phyloP scores from a whole-genome alignment of 2,888 invertebrate species.

The Epistrophe eligans region DNA sequence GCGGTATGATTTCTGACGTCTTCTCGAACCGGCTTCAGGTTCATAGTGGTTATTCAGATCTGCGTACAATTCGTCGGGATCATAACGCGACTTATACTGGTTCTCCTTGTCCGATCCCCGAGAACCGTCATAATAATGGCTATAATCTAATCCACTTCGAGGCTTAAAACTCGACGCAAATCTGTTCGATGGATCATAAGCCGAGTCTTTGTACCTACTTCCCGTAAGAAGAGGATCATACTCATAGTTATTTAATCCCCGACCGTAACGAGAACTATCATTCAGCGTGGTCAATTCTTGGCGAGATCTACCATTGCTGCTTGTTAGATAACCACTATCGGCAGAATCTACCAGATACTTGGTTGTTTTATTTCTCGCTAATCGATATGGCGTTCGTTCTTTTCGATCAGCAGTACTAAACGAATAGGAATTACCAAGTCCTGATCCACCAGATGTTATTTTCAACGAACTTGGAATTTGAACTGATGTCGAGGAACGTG shows the following conservation, averaged over 20 bases:
- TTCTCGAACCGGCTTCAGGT: constrained; percentile 47
- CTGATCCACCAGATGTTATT: constrained; percentile 83
- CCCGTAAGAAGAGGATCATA: constrained; percentile 75
- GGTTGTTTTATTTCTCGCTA: constrained; percentile 80
- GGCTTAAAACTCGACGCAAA: constrained; percentile 78
- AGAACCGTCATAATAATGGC: constrained; percentile 79
- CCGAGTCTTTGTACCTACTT: constrained; percentile 80
- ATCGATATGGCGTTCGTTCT: constrained; percentile 83
- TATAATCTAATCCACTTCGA: constrained; percentile 77
- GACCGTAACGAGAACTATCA: constrained; percentile 79
- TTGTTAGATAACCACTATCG: constrained; percentile 82
- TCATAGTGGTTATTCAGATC: constrained; percentile 78
- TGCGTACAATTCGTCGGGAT: constrained; percentile 78
- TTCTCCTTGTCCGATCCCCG: constrained; percentile 78
- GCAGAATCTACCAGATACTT: constrained; percentile 81
- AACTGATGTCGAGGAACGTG: constrained; percentile 90
- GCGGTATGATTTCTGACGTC: constrained; percentile 79
- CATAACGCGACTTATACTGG: constrained; percentile 79
- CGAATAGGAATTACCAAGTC: constrained; percentile 86
- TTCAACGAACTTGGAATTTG: constrained; percentile 88
- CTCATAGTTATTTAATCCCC: constrained; percentile 77
- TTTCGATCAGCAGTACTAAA: constrained; percentile 85
- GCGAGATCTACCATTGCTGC: constrained; percentile 77
- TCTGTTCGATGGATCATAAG: constrained; percentile 79
- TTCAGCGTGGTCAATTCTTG: constrained; percentile 78